Evolutionary conservation across 2,797 vertebrate genomes (phyloP).

Genomic region (Amniataba percoides): DNA sequence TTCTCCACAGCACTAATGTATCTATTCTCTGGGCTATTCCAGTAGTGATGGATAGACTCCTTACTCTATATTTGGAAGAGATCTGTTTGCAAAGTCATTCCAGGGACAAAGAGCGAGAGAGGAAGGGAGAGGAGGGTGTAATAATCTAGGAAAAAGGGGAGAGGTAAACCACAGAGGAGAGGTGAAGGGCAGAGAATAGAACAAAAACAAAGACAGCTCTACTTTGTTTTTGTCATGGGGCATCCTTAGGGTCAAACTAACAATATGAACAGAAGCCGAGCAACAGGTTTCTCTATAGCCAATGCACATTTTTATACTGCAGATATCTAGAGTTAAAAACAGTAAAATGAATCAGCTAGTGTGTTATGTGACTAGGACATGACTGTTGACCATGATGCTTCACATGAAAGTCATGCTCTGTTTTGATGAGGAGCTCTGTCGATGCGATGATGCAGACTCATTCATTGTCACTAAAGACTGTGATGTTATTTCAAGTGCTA

Average conservation of each 20-base stretch:
- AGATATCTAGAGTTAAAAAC: no score
- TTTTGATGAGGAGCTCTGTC: no score
- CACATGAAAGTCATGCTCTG: no score
- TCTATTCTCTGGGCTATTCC: slow-evolving; percentile 60
- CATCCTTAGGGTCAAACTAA: not conserved
- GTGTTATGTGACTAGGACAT: no score
- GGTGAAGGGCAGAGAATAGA: not conserved
- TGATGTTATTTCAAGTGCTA: no score
- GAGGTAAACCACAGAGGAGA: not conserved
- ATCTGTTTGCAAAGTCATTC: slow-evolving; percentile 70
- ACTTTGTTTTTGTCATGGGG: not conserved
- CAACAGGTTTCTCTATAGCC: not conserved
- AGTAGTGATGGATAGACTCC: slow-evolving; percentile 52
- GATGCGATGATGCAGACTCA: no score
- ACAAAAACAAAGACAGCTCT: not conserved
- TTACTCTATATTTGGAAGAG: slow-evolving; percentile 72
- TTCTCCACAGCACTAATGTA: slow-evolving; percentile 51
- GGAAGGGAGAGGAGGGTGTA: not conserved
- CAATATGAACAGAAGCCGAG: not conserved
- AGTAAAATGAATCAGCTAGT: no score
- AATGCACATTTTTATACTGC: no score
- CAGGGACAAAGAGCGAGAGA: slow-evolving; percentile 50
- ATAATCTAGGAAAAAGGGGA: not conserved
- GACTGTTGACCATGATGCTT: no score
- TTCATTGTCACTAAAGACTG: no score